phyloP scores from a whole-genome alignment of 2,113 vertebrate genomes.

The Rallus limicola region DNA sequence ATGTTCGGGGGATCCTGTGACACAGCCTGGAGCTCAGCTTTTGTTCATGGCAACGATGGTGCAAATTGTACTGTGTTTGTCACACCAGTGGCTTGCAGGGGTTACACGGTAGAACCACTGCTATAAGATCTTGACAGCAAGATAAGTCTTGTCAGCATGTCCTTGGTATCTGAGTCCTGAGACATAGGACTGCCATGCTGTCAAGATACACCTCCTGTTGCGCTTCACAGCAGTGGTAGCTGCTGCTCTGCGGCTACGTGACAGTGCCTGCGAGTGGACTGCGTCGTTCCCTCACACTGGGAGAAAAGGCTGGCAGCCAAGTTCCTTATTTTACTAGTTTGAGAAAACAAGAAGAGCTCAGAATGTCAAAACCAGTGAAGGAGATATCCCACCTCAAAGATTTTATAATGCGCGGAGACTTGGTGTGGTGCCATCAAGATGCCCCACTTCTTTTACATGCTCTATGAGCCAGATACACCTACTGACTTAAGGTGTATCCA shows the following conservation, averaged over 20 bases:
- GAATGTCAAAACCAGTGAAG: background rate
- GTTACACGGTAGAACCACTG: background rate
- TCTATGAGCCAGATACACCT: background rate
- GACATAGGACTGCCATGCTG: background rate
- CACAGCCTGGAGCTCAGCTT: background rate
- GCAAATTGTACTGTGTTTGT: background rate
- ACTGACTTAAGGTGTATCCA: background rate
- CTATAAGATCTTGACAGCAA: background rate
- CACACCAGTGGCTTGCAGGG: rapidly evolving
- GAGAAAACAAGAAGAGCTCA: background rate
- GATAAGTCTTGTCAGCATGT: background rate
- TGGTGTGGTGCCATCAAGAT: background rate
- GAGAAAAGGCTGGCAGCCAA: background rate
- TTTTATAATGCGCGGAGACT: background rate
- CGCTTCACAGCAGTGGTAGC: background rate
- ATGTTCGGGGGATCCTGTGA: rapidly evolving
- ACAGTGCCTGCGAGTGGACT: rapidly evolving
- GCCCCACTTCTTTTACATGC: background rate
- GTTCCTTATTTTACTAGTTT: background rate
- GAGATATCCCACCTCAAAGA: background rate
- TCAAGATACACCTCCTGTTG: rapidly evolving
- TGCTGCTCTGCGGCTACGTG: background rate
- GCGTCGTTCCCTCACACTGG: rapidly evolving
- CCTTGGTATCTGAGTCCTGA: background rate
- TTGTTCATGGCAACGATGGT: background rate